Conservation (phyloP, 1,140 invertebrate species). For the Neotoxoptera formosana region DNA sequence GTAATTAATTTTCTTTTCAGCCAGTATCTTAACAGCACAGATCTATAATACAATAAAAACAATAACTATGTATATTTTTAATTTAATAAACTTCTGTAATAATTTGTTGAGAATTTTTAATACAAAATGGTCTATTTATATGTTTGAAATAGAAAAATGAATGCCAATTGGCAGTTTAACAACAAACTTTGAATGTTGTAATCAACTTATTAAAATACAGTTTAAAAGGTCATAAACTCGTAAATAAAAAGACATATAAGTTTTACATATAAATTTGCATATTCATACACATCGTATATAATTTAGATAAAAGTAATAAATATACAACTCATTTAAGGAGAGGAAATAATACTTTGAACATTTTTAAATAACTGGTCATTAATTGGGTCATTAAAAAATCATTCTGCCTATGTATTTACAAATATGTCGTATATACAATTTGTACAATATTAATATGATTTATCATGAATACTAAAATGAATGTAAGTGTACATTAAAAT, state of each 20-base stretch:
- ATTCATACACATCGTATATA: neutral
- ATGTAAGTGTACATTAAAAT: neutral
- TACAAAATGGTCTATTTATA: slow-evolving; percentile 41
- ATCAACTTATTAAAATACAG: slow-evolving; percentile 34
- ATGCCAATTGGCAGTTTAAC: slow-evolving; percentile 55
- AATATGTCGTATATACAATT: neutral
- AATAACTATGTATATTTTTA: neutral
- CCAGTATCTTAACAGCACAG: neutral
- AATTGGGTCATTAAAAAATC: neutral
- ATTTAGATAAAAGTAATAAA: neutral
- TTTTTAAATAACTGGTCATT: neutral
- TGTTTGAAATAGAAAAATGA: slow-evolving; percentile 49
- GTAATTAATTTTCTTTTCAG: neutral
- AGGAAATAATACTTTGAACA: neutral
- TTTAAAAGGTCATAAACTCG: slow-evolving; percentile 47
- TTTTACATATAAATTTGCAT: neutral
- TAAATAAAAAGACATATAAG: neutral
- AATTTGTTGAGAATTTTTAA: slow-evolving; percentile 38
- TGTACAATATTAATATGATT: neutral
- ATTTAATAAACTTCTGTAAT: slow-evolving; percentile 61
- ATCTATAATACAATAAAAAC: neutral
- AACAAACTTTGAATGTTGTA: slow-evolving; percentile 56
- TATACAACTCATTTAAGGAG: neutral
- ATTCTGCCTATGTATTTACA: neutral
- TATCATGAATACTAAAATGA: neutral